A percentile compares a stretch with the other conserved stretches of the same genome.
Evolutionary conservation across 2,888 invertebrate species (phyloP).

Genomic region (Caenorhabditis sp.): DNA sequence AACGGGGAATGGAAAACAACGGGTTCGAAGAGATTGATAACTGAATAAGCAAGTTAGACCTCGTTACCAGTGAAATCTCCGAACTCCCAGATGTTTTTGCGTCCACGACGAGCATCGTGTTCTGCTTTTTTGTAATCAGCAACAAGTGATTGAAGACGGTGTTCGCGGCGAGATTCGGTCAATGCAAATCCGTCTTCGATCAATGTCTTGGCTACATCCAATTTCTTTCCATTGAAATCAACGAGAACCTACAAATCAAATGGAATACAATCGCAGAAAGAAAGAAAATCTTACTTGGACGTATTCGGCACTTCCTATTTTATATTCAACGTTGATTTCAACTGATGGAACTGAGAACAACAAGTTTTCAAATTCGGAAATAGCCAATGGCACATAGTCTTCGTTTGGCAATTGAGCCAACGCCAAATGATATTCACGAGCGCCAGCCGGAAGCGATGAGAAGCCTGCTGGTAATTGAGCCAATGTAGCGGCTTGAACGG

Average conservation of each 20-base stretch:
- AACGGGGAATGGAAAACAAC: constrained; percentile 7
- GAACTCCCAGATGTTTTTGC: constrained; percentile 93
- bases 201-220: constrained; percentile 81
- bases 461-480: constrained; percentile 85
- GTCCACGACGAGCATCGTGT: constrained; percentile 74
- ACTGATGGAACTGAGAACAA: constrained; percentile 42
- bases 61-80: constrained; percentile 97
- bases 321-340: constrained; percentile 67
- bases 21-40: not conserved
- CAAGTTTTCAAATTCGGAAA: constrained; percentile 23
- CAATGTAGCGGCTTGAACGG: constrained; percentile 79
- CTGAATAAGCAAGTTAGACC: constrained; percentile 38
- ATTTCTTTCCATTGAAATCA: constrained; percentile 72
- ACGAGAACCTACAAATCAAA: constrained; percentile 39
- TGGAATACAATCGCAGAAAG: not conserved
- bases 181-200: constrained; percentile 86
- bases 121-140: constrained; percentile 73
- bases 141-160: constrained; percentile 82
- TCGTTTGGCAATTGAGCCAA: constrained; percentile 85
- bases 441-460: constrained; percentile 78
- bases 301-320: constrained; percentile 46
- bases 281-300: constrained; percentile 40
- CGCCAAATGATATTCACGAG: constrained; percentile 85
- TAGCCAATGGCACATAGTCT: constrained; percentile 52
- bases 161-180: constrained; percentile 83